Conservation (phyloP, 1,140 invertebrate genomes). For the Ips typographus region DNA sequence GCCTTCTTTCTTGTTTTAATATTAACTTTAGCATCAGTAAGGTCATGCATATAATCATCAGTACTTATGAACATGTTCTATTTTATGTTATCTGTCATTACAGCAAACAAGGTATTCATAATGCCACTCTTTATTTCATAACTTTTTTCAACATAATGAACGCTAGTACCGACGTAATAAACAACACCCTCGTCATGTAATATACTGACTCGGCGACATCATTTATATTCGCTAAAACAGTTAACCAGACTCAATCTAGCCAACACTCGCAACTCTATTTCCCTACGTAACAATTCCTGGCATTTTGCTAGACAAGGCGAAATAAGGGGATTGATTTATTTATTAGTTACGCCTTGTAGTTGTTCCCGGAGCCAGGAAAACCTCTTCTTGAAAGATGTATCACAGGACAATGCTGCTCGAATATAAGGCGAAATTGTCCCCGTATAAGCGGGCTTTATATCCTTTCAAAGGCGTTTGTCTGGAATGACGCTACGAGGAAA, state of each 20-base stretch:
- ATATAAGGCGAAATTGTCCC: conserved; percentile 34
- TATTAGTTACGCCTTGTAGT: conserved; percentile 34
- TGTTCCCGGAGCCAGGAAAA: conserved; percentile 27
- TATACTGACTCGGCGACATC: conserved; percentile 13
- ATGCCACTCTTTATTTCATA: too few relatives aligned
- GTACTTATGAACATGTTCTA: too few relatives aligned
- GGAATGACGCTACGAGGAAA: conserved; percentile 29
- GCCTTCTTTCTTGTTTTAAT: too few relatives aligned
- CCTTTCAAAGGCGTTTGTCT: conserved; percentile 28
- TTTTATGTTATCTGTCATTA: too few relatives aligned
- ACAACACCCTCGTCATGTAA: conserved; percentile 15
- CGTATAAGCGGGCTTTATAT: conserved; percentile 31
- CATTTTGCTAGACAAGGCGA: conserved; percentile 25
- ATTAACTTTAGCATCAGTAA: too few relatives aligned
- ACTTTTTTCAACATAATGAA: too few relatives aligned
- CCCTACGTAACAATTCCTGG: conserved; percentile 26
- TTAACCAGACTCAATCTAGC: conserved; percentile 25
- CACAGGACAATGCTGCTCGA: conserved; percentile 26
- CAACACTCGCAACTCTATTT: conserved; percentile 23
- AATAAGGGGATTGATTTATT: conserved; percentile 34
- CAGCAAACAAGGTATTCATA: too few relatives aligned
- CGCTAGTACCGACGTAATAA: background rate
- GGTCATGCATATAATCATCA: too few relatives aligned
- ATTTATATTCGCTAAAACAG: conserved; percentile 22
- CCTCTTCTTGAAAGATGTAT: conserved; percentile 33